These are phyloP conservation scores for Nasonia oneida DNA, from an alignment of 2,888 invertebrate species.

Conservation along the genomic window DNA sequence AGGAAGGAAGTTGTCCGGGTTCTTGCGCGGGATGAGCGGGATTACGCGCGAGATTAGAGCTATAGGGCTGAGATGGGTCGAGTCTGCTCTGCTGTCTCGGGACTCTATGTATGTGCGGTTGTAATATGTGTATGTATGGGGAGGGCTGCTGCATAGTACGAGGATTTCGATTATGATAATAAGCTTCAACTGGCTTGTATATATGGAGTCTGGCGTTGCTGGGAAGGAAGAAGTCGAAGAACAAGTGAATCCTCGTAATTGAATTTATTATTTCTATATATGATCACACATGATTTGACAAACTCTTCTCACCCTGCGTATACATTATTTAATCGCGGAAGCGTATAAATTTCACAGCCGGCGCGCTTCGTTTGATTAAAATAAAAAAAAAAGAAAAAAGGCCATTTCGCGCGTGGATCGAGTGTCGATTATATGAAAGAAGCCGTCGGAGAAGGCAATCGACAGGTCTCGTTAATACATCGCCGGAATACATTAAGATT, in stretches of 20 bases:
- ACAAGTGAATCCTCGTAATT: too few relatives aligned
- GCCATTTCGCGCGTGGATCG: neutral
- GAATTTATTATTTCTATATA: too few relatives aligned
- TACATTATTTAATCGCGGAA: neutral
- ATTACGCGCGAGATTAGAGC: conserved; percentile 16
- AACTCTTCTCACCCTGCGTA: too few relatives aligned
- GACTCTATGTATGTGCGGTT: neutral
- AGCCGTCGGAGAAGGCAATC: neutral
- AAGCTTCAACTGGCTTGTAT: neutral
- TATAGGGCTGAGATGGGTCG: neutral
- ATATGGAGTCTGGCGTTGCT: neutral
- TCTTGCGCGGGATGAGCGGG: neutral
- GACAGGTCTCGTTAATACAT: conserved; percentile 2
- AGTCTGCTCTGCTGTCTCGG: neutral
- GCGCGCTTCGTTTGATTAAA: neutral
- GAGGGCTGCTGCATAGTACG: neutral
- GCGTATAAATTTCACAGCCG: neutral
- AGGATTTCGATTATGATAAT: conserved; percentile 12
- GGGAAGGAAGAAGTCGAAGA: neutral
- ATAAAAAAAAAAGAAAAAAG: neutral
- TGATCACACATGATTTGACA: too few relatives aligned
- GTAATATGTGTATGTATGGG: neutral
- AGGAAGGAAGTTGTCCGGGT: conserved; percentile 2
- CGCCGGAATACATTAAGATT: neutral
- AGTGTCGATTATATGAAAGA: neutral